These are phyloP conservation scores for Protophormia terraenovae DNA, from an alignment of 2,888 invertebrate species.

Conservation along the genomic window DNA sequence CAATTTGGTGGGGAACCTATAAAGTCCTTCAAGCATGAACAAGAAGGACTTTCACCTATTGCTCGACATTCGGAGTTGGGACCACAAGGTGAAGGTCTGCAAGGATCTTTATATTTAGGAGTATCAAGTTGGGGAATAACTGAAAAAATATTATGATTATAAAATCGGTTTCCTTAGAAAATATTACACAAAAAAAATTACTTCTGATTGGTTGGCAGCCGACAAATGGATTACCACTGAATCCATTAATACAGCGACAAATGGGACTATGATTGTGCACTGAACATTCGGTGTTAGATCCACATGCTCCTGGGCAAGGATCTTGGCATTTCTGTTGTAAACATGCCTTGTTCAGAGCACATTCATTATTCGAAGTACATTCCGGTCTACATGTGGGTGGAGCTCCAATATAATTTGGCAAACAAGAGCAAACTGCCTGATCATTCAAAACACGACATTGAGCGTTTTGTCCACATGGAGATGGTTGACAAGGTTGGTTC, in stretches of 20 bases:
- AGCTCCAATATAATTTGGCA: conserved; percentile 86
- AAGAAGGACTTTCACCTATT: conserved; percentile 85
- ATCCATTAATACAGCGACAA: conserved; percentile 85
- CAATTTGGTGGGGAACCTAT: conserved; percentile 89
- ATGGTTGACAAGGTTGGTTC: conserved; percentile 84
- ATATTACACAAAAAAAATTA: conserved; percentile 60
- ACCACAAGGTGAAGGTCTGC: conserved; percentile 90
- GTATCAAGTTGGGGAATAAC: conserved; percentile 73
- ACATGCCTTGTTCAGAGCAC: conserved; percentile 85
- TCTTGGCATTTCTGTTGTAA: conserved; percentile 87
- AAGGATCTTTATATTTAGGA: conserved; percentile 82
- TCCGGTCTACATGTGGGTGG: conserved; percentile 89
- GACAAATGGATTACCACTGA: conserved; percentile 81
- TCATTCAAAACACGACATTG: conserved; percentile 85
- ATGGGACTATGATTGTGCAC: conserved; percentile 89
- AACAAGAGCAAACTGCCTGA: conserved; percentile 87
- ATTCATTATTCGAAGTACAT: conserved; percentile 87
- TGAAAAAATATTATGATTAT: conserved; percentile 56
- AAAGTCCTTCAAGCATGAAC: conserved; percentile 87
- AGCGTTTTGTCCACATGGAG: conserved; percentile 89
- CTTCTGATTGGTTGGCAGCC: conserved; percentile 82
- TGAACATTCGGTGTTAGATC: conserved; percentile 87
- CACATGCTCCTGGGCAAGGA: conserved; percentile 90
- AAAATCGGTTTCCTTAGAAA: neutral
- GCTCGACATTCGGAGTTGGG: conserved; percentile 88